Conservation (phyloP, 2,113 vertebrate species). For the Passer montanus region DNA sequence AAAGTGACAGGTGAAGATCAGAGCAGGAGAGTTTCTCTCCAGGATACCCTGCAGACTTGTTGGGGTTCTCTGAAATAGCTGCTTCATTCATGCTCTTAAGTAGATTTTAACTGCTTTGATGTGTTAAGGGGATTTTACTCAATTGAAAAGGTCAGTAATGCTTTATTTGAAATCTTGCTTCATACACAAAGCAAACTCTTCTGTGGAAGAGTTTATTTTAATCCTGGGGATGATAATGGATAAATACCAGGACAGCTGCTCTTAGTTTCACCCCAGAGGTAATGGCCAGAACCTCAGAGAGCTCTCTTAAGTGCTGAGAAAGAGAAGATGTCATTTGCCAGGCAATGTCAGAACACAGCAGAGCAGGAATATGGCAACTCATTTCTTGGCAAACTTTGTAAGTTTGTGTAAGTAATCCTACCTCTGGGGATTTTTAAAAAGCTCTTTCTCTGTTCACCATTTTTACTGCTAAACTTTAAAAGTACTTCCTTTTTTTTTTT, state of each 20-base stretch:
- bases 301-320: background rate
- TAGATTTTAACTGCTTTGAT: background rate
- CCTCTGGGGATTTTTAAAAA: background rate
- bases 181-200: background rate
- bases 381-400: background rate
- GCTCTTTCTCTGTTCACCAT: background rate
- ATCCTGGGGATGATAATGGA: background rate
- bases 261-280: background rate
- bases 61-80: background rate
- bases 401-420: background rate
- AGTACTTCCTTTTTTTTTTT: background rate
- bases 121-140: background rate
- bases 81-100: background rate
- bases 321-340: background rate
- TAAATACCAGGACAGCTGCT: background rate
- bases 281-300: background rate
- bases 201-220: background rate
- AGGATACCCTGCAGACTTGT: background rate
- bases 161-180: background rate
- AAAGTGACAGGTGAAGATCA: background rate
- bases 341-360: background rate
- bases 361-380: background rate
- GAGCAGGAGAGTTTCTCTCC: background rate
- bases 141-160: background rate
- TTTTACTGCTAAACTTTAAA: background rate